A percentile compares a stretch with the other conserved stretches of the same genome.
Conservation (phyloP, 2,797 vertebrate species). For the Periparus ater region DNA sequence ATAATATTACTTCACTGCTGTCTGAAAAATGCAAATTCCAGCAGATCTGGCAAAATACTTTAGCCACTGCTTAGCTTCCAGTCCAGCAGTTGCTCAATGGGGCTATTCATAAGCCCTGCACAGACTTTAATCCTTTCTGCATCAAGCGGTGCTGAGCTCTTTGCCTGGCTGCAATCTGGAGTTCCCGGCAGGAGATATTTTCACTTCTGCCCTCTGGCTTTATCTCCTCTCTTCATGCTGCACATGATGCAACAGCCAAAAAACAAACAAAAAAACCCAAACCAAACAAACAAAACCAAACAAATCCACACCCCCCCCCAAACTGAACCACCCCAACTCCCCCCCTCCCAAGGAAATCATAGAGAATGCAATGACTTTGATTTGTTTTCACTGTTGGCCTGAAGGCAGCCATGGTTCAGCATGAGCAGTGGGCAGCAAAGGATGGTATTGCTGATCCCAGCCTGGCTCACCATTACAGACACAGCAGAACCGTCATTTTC, state of each 20-base stretch:
- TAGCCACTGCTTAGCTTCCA: constrained; percentile 16
- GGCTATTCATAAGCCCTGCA: constrained; percentile 19
- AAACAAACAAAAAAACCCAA: background rate
- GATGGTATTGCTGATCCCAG: background rate
- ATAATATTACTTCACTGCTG: background rate
- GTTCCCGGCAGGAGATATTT: background rate
- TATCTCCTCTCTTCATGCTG: background rate
- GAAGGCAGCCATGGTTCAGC: background rate
- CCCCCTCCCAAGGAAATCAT: background rate
- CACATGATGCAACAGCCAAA: background rate
- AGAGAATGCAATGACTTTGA: background rate
- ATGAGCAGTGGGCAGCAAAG: constrained; percentile 13
- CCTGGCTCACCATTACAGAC: background rate
- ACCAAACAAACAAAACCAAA: background rate
- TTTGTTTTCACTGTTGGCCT: constrained; percentile 1
- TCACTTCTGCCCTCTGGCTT: constrained; percentile 36
- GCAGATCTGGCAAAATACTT: constrained; percentile 40
- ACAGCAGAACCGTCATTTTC: background rate
- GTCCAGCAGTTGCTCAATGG: constrained; percentile 46
- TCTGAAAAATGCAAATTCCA: constrained; percentile 20
- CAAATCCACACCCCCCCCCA: background rate
- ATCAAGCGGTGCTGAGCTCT: background rate
- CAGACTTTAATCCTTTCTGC: background rate
- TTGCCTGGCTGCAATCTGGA: constrained; percentile 12
- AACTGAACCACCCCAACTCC: background rate